Evolutionary conservation across 1,140 invertebrate genomes (phyloP).

Genomic region (Araneus ventricosus): DNA sequence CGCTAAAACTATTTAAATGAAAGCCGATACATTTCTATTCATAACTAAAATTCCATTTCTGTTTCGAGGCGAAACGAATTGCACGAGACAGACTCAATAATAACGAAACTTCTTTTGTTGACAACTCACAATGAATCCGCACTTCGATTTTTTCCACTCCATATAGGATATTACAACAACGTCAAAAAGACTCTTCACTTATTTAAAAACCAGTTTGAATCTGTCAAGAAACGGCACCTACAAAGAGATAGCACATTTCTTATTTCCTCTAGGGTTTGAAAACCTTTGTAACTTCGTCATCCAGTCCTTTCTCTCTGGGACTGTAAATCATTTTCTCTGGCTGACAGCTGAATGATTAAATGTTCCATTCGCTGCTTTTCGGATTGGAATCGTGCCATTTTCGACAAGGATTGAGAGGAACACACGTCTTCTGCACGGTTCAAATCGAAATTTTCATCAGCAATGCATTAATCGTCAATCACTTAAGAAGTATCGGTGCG

Average conservation of each 20-base stretch:
- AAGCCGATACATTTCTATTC: background rate
- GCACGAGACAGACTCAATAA: background rate
- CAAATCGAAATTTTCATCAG: conserved; percentile 22
- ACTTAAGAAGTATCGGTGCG: background rate
- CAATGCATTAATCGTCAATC: background rate
- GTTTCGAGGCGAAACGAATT: background rate
- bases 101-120: conserved; percentile 12
- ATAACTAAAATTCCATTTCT: background rate
- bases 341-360: conserved; percentile 60
- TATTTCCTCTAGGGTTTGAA: conserved; percentile 6
- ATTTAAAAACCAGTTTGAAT: conserved; percentile 58
- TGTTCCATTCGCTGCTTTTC: conserved; percentile 18
- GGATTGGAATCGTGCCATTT: conserved; percentile 57
- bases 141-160: background rate
- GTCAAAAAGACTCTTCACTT: conserved; percentile 59
- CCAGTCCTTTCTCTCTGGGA: conserved; percentile 4
- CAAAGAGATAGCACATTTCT: conserved; percentile 3
- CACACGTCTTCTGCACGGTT: background rate
- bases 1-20: background rate
- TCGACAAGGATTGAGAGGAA: background rate
- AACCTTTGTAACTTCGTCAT: conserved; percentile 46
- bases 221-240: conserved; percentile 51
- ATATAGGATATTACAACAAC: conserved; percentile 29
- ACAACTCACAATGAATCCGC: background rate
- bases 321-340: conserved; percentile 44